phyloP scores from a whole-genome alignment of 2,113 vertebrate species.

The Apaloderma vittatum region DNA sequence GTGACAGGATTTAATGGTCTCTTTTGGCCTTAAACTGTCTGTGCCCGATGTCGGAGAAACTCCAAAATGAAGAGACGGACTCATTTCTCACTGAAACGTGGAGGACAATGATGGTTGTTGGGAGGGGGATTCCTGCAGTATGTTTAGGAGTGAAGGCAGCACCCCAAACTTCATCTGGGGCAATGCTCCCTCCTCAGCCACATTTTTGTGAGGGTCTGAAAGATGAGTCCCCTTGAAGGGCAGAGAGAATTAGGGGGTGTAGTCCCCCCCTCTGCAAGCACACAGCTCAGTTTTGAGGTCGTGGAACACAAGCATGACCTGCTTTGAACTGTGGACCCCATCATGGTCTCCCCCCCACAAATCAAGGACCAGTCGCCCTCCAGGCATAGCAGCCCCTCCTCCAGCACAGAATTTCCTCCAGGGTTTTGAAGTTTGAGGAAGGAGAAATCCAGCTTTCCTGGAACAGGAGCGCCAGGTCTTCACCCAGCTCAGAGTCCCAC shows the following conservation, averaged over 20 bases:
- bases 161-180: not conserved
- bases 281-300: not conserved
- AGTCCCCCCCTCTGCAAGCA: not conserved
- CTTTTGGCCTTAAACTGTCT: not conserved
- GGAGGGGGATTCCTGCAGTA: not conserved
- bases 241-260: not conserved
- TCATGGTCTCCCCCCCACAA: not conserved
- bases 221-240: not conserved
- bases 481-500: not conserved
- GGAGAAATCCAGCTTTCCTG: not conserved
- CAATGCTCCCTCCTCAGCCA: not conserved
- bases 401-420: not conserved
- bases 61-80: not conserved
- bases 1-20: not conserved
- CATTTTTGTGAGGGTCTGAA: accelerated
- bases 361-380: not conserved
- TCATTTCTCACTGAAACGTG: accelerated
- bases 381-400: not conserved
- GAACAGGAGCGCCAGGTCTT: accelerated
- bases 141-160: not conserved
- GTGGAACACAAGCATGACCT: not conserved
- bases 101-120: not conserved
- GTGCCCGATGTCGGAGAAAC: not conserved
- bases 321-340: accelerated
- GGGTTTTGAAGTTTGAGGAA: not conserved